Evolutionary conservation across 2,113 vertebrate genomes (phyloP), one percentile per base, ranked within the genome.

Genomic region (Tenrec ecaudatus): DNA sequence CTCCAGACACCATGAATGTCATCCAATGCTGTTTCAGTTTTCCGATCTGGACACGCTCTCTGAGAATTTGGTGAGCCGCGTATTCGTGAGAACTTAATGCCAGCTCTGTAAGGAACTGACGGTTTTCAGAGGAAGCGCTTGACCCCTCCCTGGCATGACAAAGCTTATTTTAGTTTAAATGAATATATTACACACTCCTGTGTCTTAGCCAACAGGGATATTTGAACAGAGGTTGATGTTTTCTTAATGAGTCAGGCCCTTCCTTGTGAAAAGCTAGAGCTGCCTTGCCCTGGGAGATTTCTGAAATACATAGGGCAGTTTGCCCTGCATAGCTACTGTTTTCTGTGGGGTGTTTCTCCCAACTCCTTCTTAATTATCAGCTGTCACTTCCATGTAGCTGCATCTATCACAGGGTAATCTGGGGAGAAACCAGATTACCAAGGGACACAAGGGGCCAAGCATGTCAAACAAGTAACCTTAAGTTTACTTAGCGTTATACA

Each of bases 241-340:
- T 90, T 87, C 82, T 82, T 53, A n/a, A 86, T 96, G 95, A 95
- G 68, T 95, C 93, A 92, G 5, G 2, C 29, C 68, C 40, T 19
- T 78, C 29, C 62, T 83, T n/a, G 4, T 4, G 7, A 86, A 68
- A 36, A 25, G 76, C 2, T 22, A 36, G n/a, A 10, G 38, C 19
- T 76, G 29, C 6, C 17, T 29, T 75, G 47, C 33, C 23, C 73
- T 66, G 10, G 36, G 88, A 62, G 40, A 43, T 68, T 69, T 88
- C 36, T 75, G 60, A 53, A 62, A 68, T 3, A 43, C 47, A 5
- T 1, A 20, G 8, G 40, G 33, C 17, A 1, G 2, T 90, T 69
- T 57, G 40, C 38, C 60, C 40, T 53, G 29, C 27, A 78, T 43
- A 68, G 25, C 66, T 33, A 22, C 19, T 43, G 38, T 66, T 85